Conservation (phyloP, 1,140 invertebrate species). For the Ostrea edulis region DNA sequence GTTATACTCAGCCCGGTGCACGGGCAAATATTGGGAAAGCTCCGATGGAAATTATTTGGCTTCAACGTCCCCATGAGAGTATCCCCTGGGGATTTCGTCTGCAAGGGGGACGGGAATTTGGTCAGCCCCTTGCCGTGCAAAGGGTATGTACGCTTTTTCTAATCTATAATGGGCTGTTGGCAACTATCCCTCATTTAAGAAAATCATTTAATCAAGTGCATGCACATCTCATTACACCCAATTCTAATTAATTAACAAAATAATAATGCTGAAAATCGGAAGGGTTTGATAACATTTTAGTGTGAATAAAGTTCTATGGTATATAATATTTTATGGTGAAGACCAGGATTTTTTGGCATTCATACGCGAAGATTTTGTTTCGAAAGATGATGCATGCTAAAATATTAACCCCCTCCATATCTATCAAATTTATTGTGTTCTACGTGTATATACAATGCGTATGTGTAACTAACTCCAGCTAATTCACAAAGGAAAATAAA, state of each 20-base stretch:
- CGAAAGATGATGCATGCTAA: no score
- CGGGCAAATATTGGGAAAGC: slow-evolving; percentile 19
- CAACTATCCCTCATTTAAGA: neutral
- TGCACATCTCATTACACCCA: no score
- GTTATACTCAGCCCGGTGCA: slow-evolving; percentile 22
- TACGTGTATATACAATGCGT: neutral
- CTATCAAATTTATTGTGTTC: neutral
- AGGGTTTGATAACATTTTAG: no score
- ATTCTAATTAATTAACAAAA: no score
- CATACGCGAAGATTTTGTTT: no score
- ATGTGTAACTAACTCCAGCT: neutral
- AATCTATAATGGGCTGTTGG: neutral
- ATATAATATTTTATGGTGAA: no score
- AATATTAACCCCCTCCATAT: no score
- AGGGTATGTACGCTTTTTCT: slow-evolving; percentile 84
- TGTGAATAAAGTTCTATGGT: no score
- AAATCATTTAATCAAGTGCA: no score
- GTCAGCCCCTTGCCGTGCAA: slow-evolving; percentile 92
- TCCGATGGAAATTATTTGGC: slow-evolving; percentile 76
- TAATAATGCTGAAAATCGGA: no score
- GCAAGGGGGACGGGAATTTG: slow-evolving; percentile 92
- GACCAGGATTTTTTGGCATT: no score
- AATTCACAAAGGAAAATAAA: neutral
- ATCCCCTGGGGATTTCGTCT: slow-evolving; percentile 94
- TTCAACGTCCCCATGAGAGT: slow-evolving; percentile 71